Evolutionary conservation across 2,113 vertebrate genomes (phyloP), one percentile per base, ranked within the genome.

Genomic region (Cranoglanis bouderius): DNA sequence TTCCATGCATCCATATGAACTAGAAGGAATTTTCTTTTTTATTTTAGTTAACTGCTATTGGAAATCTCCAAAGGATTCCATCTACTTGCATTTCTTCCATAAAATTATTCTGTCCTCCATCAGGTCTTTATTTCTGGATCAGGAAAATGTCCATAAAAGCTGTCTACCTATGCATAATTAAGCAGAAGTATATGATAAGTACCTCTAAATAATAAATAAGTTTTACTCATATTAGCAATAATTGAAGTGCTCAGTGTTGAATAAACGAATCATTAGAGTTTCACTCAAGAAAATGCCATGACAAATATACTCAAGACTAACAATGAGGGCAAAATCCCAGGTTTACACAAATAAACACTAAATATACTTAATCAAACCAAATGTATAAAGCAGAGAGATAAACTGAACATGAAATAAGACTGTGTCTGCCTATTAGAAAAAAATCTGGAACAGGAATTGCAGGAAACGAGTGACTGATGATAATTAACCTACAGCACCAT

Each of bases 401-500:
- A 53, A 87, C 90, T 84, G 87, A 88, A 87, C 89, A 88, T 59
- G 63, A 80, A 80, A 84, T 83, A 35, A 49, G 14, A 72, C 26
- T 35, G 67, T 29, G 84, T 83, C 59, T 82, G 77, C 70, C 77
- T 83, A 87, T 85, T 89, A 61, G 7, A 88, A 92, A 88, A 75
- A 43, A 75, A 43, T 43, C 91, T 93, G 49, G 77, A 80, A 14
- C 46, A 80, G 13, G 29, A 53, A 53, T 53, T 32, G 77, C 82
- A 88, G 87, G 90, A 80, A 92, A 89, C 6, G 29, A 80, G 29
- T 83, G 87, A 81, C 59, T 90, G 88, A 91, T 90, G 90, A 92
- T 91, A 93, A 94, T 93, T 93, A 94, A 93, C 93, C 93, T 93
- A 93, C 88, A 92, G 88, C 67, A 90, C 84, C 90, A 92, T 88